Conservation (phyloP, 92 coral and sea anemone genomes). For the Parazoanthus darwini region DNA sequence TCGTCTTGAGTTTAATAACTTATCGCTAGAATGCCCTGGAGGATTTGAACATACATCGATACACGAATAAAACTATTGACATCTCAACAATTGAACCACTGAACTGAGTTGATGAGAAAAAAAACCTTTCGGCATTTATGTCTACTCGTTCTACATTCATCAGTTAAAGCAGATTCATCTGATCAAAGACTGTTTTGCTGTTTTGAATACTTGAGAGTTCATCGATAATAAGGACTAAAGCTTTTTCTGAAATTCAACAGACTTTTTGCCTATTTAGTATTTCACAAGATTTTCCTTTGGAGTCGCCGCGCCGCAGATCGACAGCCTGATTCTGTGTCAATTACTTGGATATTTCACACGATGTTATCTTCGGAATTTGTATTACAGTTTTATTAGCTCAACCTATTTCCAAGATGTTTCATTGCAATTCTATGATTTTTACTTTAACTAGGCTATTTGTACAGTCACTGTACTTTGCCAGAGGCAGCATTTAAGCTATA, state of each 20-base stretch:
- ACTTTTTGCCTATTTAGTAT: neutral
- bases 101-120: neutral
- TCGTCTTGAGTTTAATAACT: no score
- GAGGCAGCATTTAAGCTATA: neutral
- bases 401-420: neutral
- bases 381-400: constrained; percentile 12
- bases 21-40: neutral
- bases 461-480: neutral
- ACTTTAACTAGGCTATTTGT: neutral
- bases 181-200: neutral
- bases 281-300: no score
- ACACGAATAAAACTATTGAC: neutral
- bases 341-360: neutral
- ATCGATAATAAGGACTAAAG: no score
- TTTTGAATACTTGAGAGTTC: no score
- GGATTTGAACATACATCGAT: neutral
- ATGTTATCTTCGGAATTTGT: neutral
- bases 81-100: neutral
- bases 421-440: neutral
- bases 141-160: neutral
- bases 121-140: neutral
- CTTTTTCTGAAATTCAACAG: neutral
- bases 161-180: neutral
- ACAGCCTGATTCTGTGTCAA: neutral
- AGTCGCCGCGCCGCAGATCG: neutral